Evolutionary conservation across 2,797 vertebrate species (phyloP), one percentile per base, ranked within the genome.

Genomic region (Alectoris magna): DNA sequence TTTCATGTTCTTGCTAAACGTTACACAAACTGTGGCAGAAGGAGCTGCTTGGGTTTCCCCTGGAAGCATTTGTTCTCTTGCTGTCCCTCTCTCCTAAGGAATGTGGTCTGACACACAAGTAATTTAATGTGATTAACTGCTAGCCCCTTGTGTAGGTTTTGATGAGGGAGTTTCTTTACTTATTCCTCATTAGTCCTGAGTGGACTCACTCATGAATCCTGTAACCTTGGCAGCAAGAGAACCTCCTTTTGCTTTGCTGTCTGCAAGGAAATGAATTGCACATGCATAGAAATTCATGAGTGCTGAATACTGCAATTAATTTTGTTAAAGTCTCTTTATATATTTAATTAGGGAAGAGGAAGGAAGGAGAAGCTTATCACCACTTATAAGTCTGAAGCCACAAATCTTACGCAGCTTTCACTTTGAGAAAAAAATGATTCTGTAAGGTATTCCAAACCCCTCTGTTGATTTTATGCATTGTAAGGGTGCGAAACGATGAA

Each of bases 221-320:
- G 87, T 94, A 91, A 91, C 89, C 90, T 88, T 96, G 94, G 85
- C 94, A 94, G 95, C 87, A 73, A 58, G 78, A 96, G 71, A 89
- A 83, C 79, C 83, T 82, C 74, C 84, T 78, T 78, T 78, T 96
- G 69, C 84, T 94, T 94, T 83, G 18, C 89, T 93, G 36, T 96
- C 92, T 78, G 71, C 76, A 58, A 85, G 87, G 69, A 96, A 95
- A 93, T 89, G 81, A 96, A 91, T 96, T 95, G 75, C 81, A 90
- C 46, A 26, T 66, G 95, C 85, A 55, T 62, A 91, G 92, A 89
- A 95, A 96, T 95, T 95, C 84, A 89, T 83, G 90, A 89, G 90
- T 5, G 11, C 84, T 94, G 93, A 96, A 94, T 84, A 59, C 85
- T 81, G 87, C 94, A 95, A 95, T 97, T 97, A 95, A 94, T 96